Conservation (phyloP, 2,888 invertebrate genomes). For the Branchinecta sandiegonensis region DNA sequence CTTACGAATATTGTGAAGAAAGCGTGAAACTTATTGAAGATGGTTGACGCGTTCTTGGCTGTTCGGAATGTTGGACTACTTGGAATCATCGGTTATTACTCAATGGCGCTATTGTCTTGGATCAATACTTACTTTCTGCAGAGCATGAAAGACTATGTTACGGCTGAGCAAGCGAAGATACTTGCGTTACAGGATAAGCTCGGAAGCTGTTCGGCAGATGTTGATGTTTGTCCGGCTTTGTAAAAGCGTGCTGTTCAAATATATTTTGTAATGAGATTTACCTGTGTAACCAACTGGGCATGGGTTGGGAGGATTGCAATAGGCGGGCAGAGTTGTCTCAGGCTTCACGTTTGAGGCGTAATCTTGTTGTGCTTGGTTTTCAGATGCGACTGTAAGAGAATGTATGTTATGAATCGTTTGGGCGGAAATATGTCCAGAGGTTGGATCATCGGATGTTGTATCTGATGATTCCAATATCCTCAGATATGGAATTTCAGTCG, state of each 20-base stretch:
- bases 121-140: background rate
- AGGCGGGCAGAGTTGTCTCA: slow-evolving; percentile 84
- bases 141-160: slow-evolving; percentile 5
- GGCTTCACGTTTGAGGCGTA: slow-evolving; percentile 44
- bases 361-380: too few relatives aligned
- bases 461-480: too few relatives aligned
- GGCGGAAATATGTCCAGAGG: too few relatives aligned
- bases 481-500: too few relatives aligned
- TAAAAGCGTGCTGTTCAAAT: background rate
- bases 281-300: slow-evolving; percentile 87
- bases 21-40: background rate
- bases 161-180: background rate
- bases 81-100: background rate
- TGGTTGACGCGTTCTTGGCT: background rate
- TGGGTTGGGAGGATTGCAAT: slow-evolving; percentile 98
- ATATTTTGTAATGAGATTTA: slow-evolving; percentile 32
- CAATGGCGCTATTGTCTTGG: background rate
- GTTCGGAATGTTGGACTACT: background rate
- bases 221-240: background rate
- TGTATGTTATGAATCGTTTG: too few relatives aligned
- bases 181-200: background rate
- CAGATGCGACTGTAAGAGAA: too few relatives aligned
- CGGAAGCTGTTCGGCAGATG: background rate
- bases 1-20: too few relatives aligned
- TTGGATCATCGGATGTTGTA: too few relatives aligned